Conservation (phyloP, 1,140 invertebrate species). For the Meloidogyne floridensis region DNA sequence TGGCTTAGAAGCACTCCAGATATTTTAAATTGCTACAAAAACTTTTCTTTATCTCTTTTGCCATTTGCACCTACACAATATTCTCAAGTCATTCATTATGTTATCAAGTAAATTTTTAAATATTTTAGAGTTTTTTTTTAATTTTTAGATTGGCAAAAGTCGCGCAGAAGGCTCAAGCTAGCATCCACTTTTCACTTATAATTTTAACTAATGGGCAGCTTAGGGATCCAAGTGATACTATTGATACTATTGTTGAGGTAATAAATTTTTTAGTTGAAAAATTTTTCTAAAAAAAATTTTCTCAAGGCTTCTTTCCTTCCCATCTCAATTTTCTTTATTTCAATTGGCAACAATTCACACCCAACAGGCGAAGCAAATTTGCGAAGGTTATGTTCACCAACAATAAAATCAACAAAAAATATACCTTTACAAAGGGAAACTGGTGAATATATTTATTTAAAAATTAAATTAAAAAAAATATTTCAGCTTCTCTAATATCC, state of each 20-base stretch:
- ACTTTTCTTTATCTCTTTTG: constrained; percentile 41
- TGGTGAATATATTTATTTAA: not conserved
- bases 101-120: constrained; percentile 44
- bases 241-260: constrained; percentile 47
- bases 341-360: constrained; percentile 43
- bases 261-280: not conserved
- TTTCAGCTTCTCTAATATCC: not conserved
- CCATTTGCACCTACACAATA: constrained; percentile 54
- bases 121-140: not conserved
- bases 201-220: constrained; percentile 52
- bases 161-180: constrained; percentile 17
- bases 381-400: constrained; percentile 37
- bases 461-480: not conserved
- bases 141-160: constrained; percentile 51
- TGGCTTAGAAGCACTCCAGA: constrained; percentile 42
- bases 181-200: constrained; percentile 50
- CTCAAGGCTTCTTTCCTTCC: constrained; percentile 47
- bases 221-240: constrained; percentile 42
- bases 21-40: constrained; percentile 42
- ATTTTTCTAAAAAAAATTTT: constrained; percentile 14
- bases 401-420: constrained; percentile 63
- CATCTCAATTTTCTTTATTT: constrained; percentile 50
- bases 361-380: constrained; percentile 38
- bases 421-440: constrained; percentile 38
- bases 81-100: constrained; percentile 50